Conservation (phyloP, 2,113 vertebrate genomes). For the Sus scrofa region T2T-Sscrofa CM000813.6:79258001-79258500, state of each 20-base stretch:
- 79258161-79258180: not conserved
- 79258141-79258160: not conserved
- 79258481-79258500: not conserved
- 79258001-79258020: not conserved
- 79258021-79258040: not conserved
- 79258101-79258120: not conserved
- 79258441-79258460: not conserved
- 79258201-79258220: not conserved
- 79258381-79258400: not conserved
- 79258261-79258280: not conserved
- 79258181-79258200: not conserved
- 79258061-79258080: not conserved
- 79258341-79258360: not conserved
- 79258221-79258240: not conserved
- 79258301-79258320: not conserved
- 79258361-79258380: no score
- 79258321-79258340: not conserved
- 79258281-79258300: not conserved
- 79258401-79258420: not conserved
- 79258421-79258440: not conserved
- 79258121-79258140: not conserved
- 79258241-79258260: not conserved
- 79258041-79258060: not conserved
- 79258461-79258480: not conserved
- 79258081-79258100: not conserved